Conservation (phyloP, 2,113 vertebrate species). For the Salvelinus sp. region DNA sequence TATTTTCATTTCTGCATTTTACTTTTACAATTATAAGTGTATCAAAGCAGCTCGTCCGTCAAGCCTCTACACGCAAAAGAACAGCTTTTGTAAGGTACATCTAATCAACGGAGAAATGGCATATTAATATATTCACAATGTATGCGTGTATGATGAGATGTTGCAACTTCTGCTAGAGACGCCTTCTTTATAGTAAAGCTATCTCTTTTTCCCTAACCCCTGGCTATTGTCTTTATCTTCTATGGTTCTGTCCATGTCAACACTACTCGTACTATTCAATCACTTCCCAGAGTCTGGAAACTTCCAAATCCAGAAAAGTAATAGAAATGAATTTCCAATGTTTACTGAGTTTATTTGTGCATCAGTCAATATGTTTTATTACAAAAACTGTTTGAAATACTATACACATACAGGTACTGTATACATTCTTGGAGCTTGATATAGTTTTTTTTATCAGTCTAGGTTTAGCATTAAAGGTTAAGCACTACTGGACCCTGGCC, state of each 20-base stretch:
- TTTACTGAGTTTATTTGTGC: background rate
- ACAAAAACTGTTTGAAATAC: background rate
- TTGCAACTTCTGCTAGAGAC: constrained; percentile 76
- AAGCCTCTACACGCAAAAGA: constrained; percentile 64
- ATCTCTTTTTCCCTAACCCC: constrained; percentile 75
- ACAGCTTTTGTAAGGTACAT: constrained; percentile 71
- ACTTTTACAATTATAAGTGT: constrained; percentile 46
- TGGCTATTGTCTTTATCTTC: constrained; percentile 34
- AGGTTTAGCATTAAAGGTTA: background rate
- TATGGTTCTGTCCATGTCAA: constrained; percentile 20
- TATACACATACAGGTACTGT: background rate
- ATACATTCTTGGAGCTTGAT: background rate
- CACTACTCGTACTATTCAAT: too few species aligned
- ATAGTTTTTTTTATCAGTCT: background rate
- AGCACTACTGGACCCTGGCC: background rate
- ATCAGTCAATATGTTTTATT: background rate
- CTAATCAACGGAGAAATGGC: constrained; percentile 60
- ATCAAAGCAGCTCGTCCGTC: constrained; percentile 58
- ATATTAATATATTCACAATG: constrained; percentile 73
- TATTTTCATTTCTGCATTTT: constrained; percentile 43
- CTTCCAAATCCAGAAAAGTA: too few species aligned
- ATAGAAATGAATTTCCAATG: too few species aligned
- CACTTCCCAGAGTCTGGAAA: too few species aligned
- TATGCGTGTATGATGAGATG: constrained; percentile 78
- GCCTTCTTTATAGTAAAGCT: constrained; percentile 78